phyloP scores from a whole-genome alignment of 2,888 invertebrate species.

The Xestia c-nigrum region DNA sequence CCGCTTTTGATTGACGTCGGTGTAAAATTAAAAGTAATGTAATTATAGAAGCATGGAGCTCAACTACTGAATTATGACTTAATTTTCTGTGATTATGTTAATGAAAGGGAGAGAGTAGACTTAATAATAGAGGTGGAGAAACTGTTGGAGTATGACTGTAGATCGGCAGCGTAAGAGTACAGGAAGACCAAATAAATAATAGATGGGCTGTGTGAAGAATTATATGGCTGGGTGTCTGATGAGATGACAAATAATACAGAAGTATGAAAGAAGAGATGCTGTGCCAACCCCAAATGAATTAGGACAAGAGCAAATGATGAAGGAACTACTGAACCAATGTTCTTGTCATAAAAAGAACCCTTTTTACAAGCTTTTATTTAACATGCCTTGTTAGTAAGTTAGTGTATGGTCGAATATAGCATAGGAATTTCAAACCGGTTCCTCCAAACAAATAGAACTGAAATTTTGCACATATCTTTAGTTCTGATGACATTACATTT shows the following conservation, averaged over 20 bases:
- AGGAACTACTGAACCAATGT: not conserved
- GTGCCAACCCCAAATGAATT: too few relatives aligned
- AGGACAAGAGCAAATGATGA: not conserved
- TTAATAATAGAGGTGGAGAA: not conserved
- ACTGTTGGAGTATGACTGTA: not conserved
- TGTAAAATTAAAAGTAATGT: slow-evolving; percentile 57
- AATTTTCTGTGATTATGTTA: slow-evolving; percentile 23
- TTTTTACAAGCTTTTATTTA: not conserved
- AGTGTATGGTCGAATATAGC: not conserved
- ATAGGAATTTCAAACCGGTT: not conserved
- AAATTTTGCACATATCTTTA: not conserved
- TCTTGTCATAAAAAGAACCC: not conserved
- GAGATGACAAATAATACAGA: too few relatives aligned
- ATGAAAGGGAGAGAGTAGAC: not conserved
- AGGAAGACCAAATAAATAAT: too few relatives aligned
- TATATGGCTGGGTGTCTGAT: too few relatives aligned
- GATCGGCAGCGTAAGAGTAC: too few relatives aligned
- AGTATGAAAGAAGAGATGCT: too few relatives aligned
- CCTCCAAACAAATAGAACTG: not conserved
- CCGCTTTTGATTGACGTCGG: slow-evolving; percentile 49
- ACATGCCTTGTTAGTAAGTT: not conserved
- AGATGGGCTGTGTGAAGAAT: too few relatives aligned
- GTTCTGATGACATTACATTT: not conserved
- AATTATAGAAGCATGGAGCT: slow-evolving; percentile 33
- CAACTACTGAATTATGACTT: slow-evolving; percentile 18